A percentile compares a stretch with the other conserved stretches of the same genome.
Evolutionary conservation across 2,888 invertebrate genomes (phyloP).

Genomic region (Acanthosepion pharaonis): DNA sequence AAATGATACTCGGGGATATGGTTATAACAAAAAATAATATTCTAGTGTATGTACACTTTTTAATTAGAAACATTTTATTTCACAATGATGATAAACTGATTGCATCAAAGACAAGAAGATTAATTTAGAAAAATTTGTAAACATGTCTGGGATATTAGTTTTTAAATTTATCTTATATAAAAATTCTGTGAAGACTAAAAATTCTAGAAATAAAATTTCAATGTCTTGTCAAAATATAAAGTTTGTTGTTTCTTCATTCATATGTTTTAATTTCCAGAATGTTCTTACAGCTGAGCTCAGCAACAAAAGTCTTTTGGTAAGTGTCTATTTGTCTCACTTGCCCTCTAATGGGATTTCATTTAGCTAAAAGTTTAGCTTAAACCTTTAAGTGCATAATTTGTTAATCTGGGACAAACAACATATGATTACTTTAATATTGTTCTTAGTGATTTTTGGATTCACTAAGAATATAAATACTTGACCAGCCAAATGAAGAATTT

Average conservation of each 20-base stretch:
- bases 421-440: neutral
- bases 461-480: neutral
- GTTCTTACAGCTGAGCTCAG: slow-evolving; percentile 66
- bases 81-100: too few relatives aligned
- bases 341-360: neutral
- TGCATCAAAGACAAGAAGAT: too few relatives aligned
- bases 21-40: too few relatives aligned
- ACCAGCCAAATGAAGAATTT: neutral
- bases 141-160: too few relatives aligned
- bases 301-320: slow-evolving; percentile 68
- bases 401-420: neutral
- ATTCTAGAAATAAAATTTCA: too few relatives aligned
- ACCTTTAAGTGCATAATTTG: neutral
- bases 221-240: too few relatives aligned
- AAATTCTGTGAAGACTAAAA: too few relatives aligned
- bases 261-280: slow-evolving; percentile 57
- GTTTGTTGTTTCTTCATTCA: slow-evolving; percentile 36
- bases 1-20: too few relatives aligned
- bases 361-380: neutral
- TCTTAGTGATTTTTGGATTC: neutral
- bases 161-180: too few relatives aligned
- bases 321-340: slow-evolving; percentile 49
- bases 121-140: too few relatives aligned
- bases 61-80: too few relatives aligned
- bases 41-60: too few relatives aligned